Conservation (phyloP, 2,797 vertebrate species). For the Tarsius wallacei region DNA sequence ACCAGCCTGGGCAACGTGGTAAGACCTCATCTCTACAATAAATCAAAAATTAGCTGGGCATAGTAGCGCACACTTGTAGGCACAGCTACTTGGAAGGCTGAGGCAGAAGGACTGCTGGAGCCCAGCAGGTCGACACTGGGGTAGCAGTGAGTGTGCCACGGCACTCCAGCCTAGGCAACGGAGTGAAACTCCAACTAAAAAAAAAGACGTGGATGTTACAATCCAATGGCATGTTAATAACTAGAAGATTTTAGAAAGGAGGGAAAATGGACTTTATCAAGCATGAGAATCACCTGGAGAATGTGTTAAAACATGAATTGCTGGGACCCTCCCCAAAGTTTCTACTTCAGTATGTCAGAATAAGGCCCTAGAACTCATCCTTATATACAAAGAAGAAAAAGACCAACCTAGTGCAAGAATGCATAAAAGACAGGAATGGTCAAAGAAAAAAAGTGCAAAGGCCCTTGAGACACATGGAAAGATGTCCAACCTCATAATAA, state of each 20-base stretch:
- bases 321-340: neutral
- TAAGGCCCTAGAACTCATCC: neutral
- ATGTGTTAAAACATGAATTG: neutral
- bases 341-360: neutral
- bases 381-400: neutral
- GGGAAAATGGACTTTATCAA: neutral
- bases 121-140: too few species aligned
- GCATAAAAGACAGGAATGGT: neutral
- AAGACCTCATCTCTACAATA: too few species aligned
- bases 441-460: conserved; percentile 6
- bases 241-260: neutral
- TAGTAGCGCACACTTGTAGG: too few species aligned
- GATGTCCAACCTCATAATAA: too few species aligned
- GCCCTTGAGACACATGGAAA: neutral
- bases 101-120: too few species aligned
- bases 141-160: too few species aligned
- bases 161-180: too few species aligned
- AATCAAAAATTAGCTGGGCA: too few species aligned
- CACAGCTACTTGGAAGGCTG: too few species aligned
- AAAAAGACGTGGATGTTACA: too few species aligned
- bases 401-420: neutral
- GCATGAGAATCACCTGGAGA: neutral
- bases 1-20: too few species aligned
- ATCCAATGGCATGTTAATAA: neutral
- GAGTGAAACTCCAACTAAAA: too few species aligned